Conservation (phyloP, 2,888 invertebrate genomes). For the Idaea biselata region DNA sequence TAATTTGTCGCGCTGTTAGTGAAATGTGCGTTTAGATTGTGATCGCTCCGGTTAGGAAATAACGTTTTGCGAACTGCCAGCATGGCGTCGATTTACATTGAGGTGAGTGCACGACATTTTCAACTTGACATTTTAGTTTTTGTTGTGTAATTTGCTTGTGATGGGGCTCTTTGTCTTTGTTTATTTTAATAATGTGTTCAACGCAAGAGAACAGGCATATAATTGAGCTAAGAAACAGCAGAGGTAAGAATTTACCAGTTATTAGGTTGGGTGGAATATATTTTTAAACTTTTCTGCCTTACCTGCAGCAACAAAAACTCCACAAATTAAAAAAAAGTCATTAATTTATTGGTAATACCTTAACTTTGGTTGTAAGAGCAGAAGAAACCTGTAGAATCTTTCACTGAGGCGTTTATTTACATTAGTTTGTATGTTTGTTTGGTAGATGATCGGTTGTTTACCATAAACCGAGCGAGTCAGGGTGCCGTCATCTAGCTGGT, state of each 20-base stretch:
- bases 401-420: constrained; percentile 40
- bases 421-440: constrained; percentile 8
- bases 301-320: too few species aligned
- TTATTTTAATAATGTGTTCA: constrained; percentile 17
- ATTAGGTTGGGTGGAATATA: too few species aligned
- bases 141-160: constrained; percentile 57
- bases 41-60: constrained; percentile 52
- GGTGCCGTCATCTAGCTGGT: constrained; percentile 37
- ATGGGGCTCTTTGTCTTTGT: constrained; percentile 36
- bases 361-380: not conserved
- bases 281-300: too few species aligned
- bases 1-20: constrained; percentile 33
- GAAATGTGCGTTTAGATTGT: constrained; percentile 69
- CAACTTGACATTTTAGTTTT: constrained; percentile 66
- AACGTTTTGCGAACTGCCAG: constrained; percentile 50
- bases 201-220: constrained; percentile 14
- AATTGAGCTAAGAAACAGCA: not conserved
- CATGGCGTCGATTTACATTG: constrained; percentile 73
- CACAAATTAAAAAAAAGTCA: not conserved
- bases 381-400: not conserved
- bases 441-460: not conserved
- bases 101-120: constrained; percentile 77
- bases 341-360: not conserved
- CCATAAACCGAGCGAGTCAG: constrained; percentile 35
- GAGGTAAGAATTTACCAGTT: too few species aligned